These are phyloP conservation scores for Anthopleura xanthogrammica DNA, from an alignment of 92 coral and sea anemone species.

Conservation along the genomic window DNA sequence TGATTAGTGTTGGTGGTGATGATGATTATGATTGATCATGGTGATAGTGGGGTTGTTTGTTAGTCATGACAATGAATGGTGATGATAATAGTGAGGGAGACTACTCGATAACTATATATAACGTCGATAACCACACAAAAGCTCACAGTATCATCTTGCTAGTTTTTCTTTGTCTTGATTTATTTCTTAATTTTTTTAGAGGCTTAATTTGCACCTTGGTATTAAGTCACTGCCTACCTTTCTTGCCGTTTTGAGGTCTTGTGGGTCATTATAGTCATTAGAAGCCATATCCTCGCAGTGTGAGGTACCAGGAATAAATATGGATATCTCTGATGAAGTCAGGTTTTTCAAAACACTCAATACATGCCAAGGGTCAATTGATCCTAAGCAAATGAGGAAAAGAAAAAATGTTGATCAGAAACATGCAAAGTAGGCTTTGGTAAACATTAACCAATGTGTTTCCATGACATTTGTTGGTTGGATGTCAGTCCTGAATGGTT, in stretches of 20 bases:
- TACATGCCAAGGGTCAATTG: slow-evolving; percentile 81
- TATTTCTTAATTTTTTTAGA: background rate
- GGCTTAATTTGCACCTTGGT: background rate
- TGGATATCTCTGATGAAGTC: slow-evolving; percentile 51
- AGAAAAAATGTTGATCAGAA: background rate
- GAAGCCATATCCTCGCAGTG: slow-evolving; percentile 72
- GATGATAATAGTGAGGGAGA: too few species aligned
- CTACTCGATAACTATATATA: too few species aligned
- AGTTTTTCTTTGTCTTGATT: background rate
- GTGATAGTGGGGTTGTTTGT: too few species aligned
- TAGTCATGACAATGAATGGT: too few species aligned
- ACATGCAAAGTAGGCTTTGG: too few species aligned
- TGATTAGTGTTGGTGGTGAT: too few species aligned
- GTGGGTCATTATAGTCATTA: slow-evolving; percentile 45
- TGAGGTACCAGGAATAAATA: slow-evolving; percentile 67
- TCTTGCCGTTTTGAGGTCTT: slow-evolving; percentile 54
- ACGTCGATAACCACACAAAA: too few species aligned
- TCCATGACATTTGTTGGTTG: too few species aligned
- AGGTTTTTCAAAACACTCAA: slow-evolving; percentile 61
- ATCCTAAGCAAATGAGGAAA: slow-evolving; percentile 33
- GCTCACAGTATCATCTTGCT: too few species aligned
- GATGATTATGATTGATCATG: too few species aligned
- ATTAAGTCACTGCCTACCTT: slow-evolving; percentile 29
- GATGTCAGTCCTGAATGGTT: too few species aligned
- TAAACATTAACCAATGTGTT: background rate